Conservation (phyloP, 2,888 invertebrate species). For the Lacanobia wlatinum region DNA sequence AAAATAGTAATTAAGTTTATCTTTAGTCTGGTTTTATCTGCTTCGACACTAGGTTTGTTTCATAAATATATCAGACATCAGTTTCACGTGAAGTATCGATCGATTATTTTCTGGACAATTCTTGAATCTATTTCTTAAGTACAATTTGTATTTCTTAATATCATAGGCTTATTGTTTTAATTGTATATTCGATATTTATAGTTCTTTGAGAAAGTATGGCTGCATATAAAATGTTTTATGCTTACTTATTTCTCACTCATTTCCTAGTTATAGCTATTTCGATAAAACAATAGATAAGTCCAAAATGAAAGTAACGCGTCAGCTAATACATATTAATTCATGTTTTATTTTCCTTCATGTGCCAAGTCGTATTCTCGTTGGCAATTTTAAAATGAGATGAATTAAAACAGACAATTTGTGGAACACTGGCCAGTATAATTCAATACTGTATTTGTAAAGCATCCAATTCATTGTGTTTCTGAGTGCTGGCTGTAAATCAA, state of each 20-base stretch:
- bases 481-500: slow-evolving; percentile 18
- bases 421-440: slow-evolving; percentile 27
- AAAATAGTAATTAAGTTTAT: neutral
- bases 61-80: slow-evolving; percentile 27
- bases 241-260: neutral
- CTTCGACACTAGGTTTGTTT: slow-evolving; percentile 28
- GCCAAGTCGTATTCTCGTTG: slow-evolving; percentile 13
- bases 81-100: slow-evolving; percentile 10
- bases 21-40: slow-evolving; percentile 36
- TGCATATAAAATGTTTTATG: neutral
- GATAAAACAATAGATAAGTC: slow-evolving; percentile 11
- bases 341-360: slow-evolving; percentile 6
- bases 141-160: neutral
- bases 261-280: too few relatives aligned
- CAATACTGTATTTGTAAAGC: slow-evolving; percentile 21
- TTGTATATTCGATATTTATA: neutral
- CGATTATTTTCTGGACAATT: neutral
- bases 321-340: slow-evolving; percentile 4
- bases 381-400: slow-evolving; percentile 20
- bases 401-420: slow-evolving; percentile 33
- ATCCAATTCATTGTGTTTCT: slow-evolving; percentile 19
- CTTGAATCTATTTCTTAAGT: neutral
- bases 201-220: neutral
- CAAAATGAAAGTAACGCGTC: slow-evolving; percentile 12
- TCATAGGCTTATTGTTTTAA: neutral